Evolutionary conservation across 2,888 invertebrate genomes (phyloP).

Genomic region (Caenorhabditis afra): DNA sequence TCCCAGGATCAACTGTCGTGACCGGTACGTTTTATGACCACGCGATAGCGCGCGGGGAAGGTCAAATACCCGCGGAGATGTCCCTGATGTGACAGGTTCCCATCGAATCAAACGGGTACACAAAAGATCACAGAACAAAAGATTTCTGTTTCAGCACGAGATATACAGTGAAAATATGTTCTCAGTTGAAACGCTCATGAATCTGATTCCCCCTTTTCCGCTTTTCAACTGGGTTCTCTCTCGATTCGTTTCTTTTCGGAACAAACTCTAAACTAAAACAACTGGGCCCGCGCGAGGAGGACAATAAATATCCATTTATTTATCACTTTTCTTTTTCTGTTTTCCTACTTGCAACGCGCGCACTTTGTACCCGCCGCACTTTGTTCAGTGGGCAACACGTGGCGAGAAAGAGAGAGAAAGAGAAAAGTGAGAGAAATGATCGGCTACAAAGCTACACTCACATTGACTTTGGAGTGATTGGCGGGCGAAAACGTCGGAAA

Average conservation of each 20-base stretch:
- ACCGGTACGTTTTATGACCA: too few species aligned
- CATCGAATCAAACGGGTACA: too few species aligned
- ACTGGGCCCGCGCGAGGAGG: too few species aligned
- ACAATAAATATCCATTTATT: conserved; percentile 4
- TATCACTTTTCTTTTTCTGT: neutral
- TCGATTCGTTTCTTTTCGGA: neutral
- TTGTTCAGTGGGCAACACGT: conserved; percentile 4
- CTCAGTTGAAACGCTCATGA: too few species aligned
- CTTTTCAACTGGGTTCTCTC: neutral
- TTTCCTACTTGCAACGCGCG: neutral
- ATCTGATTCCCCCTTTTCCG: too few species aligned
- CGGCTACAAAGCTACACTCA: neutral
- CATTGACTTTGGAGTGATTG: neutral
- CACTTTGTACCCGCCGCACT: conserved; percentile 15
- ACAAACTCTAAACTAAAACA: neutral
- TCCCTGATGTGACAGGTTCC: too few species aligned
- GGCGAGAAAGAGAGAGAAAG: neutral
- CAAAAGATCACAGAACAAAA: too few species aligned
- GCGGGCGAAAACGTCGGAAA: neutral
- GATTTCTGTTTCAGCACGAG: too few species aligned
- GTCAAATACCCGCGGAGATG: too few species aligned
- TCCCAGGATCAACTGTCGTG: too few species aligned
- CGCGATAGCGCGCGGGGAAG: too few species aligned
- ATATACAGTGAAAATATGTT: too few species aligned
- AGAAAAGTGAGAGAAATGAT: conserved; percentile 11